These are phyloP conservation scores for Cyclura pinguis DNA, from an alignment of 2,797 vertebrate species.

Conservation along the genomic window DNA sequence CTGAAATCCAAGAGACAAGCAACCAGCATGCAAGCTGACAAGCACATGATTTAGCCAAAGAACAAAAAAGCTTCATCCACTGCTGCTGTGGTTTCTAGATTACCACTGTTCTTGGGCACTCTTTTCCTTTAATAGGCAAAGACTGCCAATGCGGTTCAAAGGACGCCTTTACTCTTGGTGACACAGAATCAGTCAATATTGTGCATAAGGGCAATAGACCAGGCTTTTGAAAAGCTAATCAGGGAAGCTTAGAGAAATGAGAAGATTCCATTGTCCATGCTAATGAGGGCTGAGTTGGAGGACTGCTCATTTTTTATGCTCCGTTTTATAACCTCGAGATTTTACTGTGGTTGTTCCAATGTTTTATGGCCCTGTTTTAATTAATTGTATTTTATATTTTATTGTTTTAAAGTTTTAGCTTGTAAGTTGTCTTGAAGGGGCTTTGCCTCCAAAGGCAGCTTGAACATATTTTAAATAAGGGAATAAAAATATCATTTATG, in stretches of 20 bases:
- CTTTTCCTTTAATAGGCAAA: background rate
- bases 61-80: background rate
- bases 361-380: background rate
- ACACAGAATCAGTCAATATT: background rate
- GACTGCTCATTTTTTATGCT: background rate
- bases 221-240: background rate
- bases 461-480: background rate
- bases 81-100: too few species aligned
- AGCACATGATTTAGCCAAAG: background rate
- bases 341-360: background rate
- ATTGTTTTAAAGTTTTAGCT: background rate
- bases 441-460: background rate
- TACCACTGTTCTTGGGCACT: background rate
- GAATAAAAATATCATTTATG: conserved; percentile 31
- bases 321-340: background rate
- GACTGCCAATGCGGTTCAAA: background rate
- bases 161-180: background rate
- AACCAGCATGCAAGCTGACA: background rate
- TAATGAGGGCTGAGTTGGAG: background rate
- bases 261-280: background rate
- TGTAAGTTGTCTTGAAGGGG: background rate
- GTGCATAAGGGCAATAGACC: background rate
- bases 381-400: background rate
- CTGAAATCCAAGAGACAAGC: background rate
- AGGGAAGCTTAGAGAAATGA: background rate